Evolutionary conservation across 2,797 vertebrate genomes (phyloP), one percentile per base, ranked within the genome.

Genomic region (Phrynocephalus guinanensis): DNA sequence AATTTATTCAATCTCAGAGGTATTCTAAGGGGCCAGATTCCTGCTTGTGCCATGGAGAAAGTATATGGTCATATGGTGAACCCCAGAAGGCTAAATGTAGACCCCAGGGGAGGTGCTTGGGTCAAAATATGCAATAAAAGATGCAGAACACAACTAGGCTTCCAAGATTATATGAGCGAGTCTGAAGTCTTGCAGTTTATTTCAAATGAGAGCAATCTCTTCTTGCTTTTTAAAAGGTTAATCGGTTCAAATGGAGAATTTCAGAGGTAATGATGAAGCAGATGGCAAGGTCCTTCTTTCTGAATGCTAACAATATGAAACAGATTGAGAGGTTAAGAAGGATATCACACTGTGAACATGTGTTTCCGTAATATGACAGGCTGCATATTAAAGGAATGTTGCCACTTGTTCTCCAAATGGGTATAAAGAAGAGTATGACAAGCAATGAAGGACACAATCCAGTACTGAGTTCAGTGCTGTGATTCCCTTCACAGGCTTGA

Each of bases 161-260:
- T 66, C 80, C 63, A 82, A 94, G 88, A 91, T 78, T 15, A 87
- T 84, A 77, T 50, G 10, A 22, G 44, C 30, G 63, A 38, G 16
- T 72, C 56, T 66, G 9, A 79, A 72, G 22, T 88, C 24, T 89
- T 87, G 66, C 24, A 67, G 26, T 79, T 83, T 87, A 87, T 90
- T 91, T 89, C 72, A 75, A 70, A 79, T 79, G 82, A 81, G 60
- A 63, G 15, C 18, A 63, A 20, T 63, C 20, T 63, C 60, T 15
- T 18, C 63, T 5, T 63, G 30, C 63, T 52, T 22, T 38, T 33
- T 80, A 63, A n/a, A n/a, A 28, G 20, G 28, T 50, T 8, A 15
- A 30, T 78, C n/a, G 44, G 22, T n/a, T 67, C 73, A 85, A 68
- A 20, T n/a, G 38, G 3, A 75, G 8, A n/a, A 82, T 82, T 75